phyloP scores from a whole-genome alignment of 2,797 vertebrate species.

The Crenichthys baileyi region DNA sequence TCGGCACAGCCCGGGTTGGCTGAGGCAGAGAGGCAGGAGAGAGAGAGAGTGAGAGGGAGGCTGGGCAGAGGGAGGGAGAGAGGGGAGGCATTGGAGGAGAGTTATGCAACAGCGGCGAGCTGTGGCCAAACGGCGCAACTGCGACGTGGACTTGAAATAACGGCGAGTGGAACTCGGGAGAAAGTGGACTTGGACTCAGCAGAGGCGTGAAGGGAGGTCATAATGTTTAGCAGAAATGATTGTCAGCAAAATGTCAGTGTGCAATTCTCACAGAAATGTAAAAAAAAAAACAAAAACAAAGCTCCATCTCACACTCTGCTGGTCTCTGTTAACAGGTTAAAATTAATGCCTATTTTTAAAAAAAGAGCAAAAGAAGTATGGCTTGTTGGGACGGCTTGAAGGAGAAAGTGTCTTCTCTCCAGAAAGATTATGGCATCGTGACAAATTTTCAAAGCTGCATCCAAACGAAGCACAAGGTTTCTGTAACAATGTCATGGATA shows the following conservation, averaged over 20 bases:
- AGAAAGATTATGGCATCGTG: background rate
- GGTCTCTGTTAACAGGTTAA: too few species aligned
- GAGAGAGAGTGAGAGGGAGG: slow-evolving; percentile 78
- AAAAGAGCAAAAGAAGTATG: background rate
- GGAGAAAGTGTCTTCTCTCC: background rate
- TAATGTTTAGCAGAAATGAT: too few species aligned
- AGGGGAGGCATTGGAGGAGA: slow-evolving; percentile 71
- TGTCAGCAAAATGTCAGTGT: too few species aligned
- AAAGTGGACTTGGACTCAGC: slow-evolving; percentile 21
- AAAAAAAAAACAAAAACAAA: too few species aligned
- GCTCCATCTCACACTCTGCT: background rate
- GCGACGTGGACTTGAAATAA: slow-evolving; percentile 46
- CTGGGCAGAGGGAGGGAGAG: slow-evolving; percentile 75
- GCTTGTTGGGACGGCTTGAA: background rate
- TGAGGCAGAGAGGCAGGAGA: slow-evolving; percentile 81
- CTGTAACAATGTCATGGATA: background rate
- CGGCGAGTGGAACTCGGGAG: background rate
- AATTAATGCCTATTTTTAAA: too few species aligned
- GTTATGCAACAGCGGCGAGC: slow-evolving; percentile 96
- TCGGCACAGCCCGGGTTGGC: slow-evolving; percentile 97
- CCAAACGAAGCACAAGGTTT: background rate
- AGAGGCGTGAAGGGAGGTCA: background rate
- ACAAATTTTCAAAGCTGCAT: too few species aligned
- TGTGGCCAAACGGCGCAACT: slow-evolving; percentile 86
- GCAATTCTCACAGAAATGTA: too few species aligned